Conservation (phyloP, 2,797 vertebrate species). For the Pteronotus mesoamericanus region DNA sequence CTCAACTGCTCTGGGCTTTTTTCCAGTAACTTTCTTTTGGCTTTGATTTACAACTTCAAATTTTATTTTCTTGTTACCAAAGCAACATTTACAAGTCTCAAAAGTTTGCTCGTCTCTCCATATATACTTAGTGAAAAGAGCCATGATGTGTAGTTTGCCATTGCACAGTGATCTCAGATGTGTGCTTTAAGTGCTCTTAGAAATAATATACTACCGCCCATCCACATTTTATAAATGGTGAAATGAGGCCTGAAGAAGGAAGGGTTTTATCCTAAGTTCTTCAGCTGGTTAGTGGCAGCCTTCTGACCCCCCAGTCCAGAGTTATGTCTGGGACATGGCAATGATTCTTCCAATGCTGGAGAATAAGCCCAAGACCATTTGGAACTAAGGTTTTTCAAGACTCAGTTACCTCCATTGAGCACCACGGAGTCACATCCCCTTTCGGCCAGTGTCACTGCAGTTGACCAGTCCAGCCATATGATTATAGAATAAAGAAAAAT, state of each 20-base stretch:
- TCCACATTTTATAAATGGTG: background rate
- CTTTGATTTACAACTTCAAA: background rate
- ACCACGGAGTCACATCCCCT: background rate
- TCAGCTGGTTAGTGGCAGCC: background rate
- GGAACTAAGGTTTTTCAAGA: background rate
- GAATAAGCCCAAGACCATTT: background rate
- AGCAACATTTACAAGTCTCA: background rate
- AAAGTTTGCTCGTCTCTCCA: background rate
- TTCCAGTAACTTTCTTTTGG: background rate
- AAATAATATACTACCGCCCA: background rate
- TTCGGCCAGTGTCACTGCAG: background rate
- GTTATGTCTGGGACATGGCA: background rate
- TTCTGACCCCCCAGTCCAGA: background rate
- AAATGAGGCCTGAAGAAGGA: background rate
- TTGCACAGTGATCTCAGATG: background rate
- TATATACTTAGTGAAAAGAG: background rate
- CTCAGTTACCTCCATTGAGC: background rate
- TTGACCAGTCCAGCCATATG: background rate
- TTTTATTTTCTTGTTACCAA: background rate
- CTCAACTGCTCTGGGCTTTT: background rate
- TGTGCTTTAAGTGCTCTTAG: background rate
- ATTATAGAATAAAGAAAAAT: background rate
- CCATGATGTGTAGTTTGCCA: background rate
- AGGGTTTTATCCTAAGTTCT: background rate
- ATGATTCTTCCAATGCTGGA: background rate